Percentiles rank a stretch among this genome's conserved stretches.
Conservation (phyloP, 1,140 invertebrate genomes). For the Calephelis nemesis region DNA sequence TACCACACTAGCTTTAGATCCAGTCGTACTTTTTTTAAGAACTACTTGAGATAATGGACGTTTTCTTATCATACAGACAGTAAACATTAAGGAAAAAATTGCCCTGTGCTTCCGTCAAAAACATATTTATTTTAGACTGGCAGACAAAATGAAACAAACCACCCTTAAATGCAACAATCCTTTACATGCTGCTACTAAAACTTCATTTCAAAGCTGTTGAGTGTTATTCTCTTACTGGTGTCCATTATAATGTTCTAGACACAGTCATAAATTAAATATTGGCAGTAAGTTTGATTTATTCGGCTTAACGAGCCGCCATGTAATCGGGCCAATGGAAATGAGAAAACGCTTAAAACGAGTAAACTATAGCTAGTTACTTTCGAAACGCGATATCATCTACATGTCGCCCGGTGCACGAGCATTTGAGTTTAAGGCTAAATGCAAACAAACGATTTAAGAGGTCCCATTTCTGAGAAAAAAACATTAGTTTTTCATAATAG, state of each 20-base stretch:
- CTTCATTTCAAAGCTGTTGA: too few relatives aligned
- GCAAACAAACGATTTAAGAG: neutral
- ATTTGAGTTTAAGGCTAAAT: neutral
- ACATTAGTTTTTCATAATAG: too few relatives aligned
- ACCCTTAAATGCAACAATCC: too few relatives aligned
- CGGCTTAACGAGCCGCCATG: constrained; percentile 35
- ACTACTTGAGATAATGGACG: too few relatives aligned
- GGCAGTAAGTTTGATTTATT: constrained; percentile 33
- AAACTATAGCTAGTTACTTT: constrained; percentile 67
- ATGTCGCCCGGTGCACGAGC: constrained; percentile 64
- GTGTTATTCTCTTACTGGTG: neutral
- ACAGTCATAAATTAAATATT: constrained; percentile 27
- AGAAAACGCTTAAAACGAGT: constrained; percentile 53
- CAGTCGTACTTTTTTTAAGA: too few relatives aligned
- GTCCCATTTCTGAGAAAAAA: neutral
- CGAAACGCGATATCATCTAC: constrained; percentile 74
- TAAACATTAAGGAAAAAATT: too few relatives aligned
- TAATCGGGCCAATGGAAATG: constrained; percentile 43
- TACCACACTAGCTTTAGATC: too few relatives aligned
- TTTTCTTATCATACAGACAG: too few relatives aligned
- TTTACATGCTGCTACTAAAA: too few relatives aligned
- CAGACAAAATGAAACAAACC: too few relatives aligned
- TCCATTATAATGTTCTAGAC: neutral
- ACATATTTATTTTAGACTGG: too few relatives aligned
- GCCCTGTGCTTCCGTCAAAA: too few relatives aligned